Evolutionary conservation across 2,797 vertebrate genomes (phyloP).

Genomic region (Myotis planiceps): DNA sequence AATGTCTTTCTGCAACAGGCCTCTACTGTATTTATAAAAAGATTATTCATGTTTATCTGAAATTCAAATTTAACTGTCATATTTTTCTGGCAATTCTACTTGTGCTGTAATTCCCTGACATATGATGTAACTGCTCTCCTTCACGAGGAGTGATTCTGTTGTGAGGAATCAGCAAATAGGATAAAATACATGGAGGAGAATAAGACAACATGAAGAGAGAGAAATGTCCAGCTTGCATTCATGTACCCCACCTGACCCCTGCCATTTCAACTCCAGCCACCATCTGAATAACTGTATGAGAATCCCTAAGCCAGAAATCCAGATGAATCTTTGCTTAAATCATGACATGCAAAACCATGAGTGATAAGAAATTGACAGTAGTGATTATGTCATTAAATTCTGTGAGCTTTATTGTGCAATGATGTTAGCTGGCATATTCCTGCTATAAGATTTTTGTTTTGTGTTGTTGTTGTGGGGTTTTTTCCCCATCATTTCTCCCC

Average conservation of each 20-base stretch:
- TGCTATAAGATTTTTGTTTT: not conserved
- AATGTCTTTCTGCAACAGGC: no score
- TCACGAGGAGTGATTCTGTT: not conserved
- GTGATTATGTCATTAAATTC: not conserved
- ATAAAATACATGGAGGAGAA: not conserved
- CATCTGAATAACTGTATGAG: not conserved
- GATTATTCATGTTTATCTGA: not conserved
- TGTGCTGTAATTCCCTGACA: not conserved
- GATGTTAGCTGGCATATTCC: not conserved
- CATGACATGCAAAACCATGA: not conserved
- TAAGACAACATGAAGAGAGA: not conserved
- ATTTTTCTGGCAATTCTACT: not conserved
- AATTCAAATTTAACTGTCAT: not conserved
- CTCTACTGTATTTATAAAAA: not conserved
- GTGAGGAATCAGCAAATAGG: not conserved
- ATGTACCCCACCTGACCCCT: accelerated
- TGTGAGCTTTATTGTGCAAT: not conserved
- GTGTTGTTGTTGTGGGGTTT: not conserved
- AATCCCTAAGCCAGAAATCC: not conserved
- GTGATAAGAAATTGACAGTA: not conserved
- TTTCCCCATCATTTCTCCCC: not conserved
- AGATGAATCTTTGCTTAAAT: not conserved
- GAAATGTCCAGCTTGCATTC: no score
- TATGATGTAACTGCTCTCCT: not conserved
- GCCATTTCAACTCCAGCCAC: not conserved